Evolutionary conservation across 1,140 invertebrate species (phyloP).

Genomic region (Drosophila arawakana): DNA sequence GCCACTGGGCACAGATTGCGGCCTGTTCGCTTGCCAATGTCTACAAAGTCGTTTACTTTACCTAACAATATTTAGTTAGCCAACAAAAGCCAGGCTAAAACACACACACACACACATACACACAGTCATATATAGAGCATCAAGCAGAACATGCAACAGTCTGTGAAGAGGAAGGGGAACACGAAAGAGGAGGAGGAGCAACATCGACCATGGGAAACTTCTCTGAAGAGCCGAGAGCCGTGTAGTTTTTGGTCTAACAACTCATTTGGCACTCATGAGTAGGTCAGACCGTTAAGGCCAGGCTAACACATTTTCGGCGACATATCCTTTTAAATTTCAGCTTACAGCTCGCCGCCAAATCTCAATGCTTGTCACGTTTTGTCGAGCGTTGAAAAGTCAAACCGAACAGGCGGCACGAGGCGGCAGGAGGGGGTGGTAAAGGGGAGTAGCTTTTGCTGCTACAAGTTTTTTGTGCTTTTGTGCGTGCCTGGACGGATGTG

Average conservation of each 20-base stretch:
- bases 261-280: conserved; percentile 77
- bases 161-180: not conserved
- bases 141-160: conserved; percentile 4
- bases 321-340: conserved; percentile 71
- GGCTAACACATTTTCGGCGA: conserved; percentile 44
- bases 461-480: conserved; percentile 51
- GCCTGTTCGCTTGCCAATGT: conserved; percentile 44
- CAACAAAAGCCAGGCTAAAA: conserved; percentile 60
- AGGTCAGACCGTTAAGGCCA: conserved; percentile 69
- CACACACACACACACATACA: conserved; percentile 10
- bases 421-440: not conserved
- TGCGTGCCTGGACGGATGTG: conserved; percentile 62
- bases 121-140: conserved; percentile 17
- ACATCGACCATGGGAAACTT: conserved; percentile 1
- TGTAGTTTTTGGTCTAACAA: conserved; percentile 45
- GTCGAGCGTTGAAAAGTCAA: conserved; percentile 65
- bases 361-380: conserved; percentile 68
- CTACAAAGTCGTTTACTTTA: conserved; percentile 73
- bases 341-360: conserved; percentile 47
- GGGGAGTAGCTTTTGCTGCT: conserved; percentile 5
- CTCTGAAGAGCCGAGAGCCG: conserved; percentile 25
- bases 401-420: conserved; percentile 9
- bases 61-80: conserved; percentile 80
- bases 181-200: not conserved
- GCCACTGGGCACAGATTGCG: conserved; percentile 40